These are phyloP conservation scores for Regulus satrapa DNA, from an alignment of 2,113 vertebrate genomes.

Conservation along the genomic window DNA sequence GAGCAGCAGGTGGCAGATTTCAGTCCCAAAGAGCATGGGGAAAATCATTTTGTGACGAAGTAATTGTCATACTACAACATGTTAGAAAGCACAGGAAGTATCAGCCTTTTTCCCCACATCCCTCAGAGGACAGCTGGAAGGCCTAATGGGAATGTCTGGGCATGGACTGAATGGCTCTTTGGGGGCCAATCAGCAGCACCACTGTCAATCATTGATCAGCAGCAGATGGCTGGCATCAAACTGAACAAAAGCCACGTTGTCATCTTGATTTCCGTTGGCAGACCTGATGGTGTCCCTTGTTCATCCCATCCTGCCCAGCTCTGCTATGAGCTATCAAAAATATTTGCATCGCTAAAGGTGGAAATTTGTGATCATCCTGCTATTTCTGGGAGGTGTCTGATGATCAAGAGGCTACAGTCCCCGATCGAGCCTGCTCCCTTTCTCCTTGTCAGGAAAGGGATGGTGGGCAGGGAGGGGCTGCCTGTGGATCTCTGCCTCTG, in stretches of 20 bases:
- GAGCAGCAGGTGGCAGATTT: background rate
- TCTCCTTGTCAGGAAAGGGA: background rate
- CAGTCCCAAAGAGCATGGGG: background rate
- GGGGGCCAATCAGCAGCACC: too few relatives aligned
- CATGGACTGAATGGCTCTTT: too few relatives aligned
- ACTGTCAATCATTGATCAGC: too few relatives aligned
- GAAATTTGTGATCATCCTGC: background rate
- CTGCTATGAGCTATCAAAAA: accelerated
- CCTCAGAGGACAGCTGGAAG: background rate
- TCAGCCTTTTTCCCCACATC: accelerated
- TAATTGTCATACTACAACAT: too few relatives aligned
- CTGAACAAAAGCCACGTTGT: too few relatives aligned
- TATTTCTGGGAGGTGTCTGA: background rate
- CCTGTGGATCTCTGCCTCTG: background rate
- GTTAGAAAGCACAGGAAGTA: too few relatives aligned
- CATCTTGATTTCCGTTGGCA: background rate
- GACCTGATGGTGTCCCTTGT: background rate
- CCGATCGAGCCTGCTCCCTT: accelerated
- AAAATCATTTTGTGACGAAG: background rate
- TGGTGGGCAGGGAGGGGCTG: background rate
- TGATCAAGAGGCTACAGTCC: accelerated
- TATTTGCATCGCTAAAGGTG: accelerated
- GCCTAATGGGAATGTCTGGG: too few relatives aligned
- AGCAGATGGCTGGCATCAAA: too few relatives aligned
- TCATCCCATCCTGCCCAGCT: background rate